Evolutionary conservation across 2,113 vertebrate genomes (phyloP).

Genomic region (Rhabdomys dilectus): DNA sequence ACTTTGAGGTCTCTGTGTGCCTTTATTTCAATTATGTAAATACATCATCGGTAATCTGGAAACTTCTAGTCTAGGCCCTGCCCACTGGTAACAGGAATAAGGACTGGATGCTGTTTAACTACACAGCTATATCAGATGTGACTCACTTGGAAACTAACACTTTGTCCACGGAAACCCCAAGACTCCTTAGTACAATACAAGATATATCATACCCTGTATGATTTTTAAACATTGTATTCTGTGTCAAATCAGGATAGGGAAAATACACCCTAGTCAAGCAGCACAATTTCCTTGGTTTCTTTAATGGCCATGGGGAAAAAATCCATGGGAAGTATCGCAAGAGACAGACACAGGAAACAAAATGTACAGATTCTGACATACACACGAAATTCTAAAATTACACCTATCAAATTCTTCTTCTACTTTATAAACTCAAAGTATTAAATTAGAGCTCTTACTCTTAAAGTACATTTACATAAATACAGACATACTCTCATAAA

Average conservation of each 20-base stretch:
- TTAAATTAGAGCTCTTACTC: background rate
- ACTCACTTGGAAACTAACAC: background rate
- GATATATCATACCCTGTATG: background rate
- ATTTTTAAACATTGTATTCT: background rate
- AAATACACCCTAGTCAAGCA: background rate
- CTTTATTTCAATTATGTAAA: background rate
- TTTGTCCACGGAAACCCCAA: background rate
- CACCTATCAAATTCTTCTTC: background rate
- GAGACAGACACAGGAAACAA: background rate
- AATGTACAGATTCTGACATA: slow-evolving; percentile 4
- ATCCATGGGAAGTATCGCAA: background rate
- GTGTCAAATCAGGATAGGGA: background rate
- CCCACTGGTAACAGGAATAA: background rate
- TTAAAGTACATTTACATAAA: background rate
- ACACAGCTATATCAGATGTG: background rate
- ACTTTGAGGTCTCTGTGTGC: background rate
- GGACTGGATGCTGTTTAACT: background rate
- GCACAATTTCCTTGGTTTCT: background rate
- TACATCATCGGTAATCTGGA: background rate
- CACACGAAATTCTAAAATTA: background rate
- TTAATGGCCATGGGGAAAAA: background rate
- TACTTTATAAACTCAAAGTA: background rate
- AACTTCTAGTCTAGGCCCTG: background rate
- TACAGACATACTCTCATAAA: too few species aligned
- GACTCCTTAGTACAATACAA: background rate